Evolutionary conservation across 1,140 invertebrate species (phyloP).

Genomic region (Theocolax elegans): DNA sequence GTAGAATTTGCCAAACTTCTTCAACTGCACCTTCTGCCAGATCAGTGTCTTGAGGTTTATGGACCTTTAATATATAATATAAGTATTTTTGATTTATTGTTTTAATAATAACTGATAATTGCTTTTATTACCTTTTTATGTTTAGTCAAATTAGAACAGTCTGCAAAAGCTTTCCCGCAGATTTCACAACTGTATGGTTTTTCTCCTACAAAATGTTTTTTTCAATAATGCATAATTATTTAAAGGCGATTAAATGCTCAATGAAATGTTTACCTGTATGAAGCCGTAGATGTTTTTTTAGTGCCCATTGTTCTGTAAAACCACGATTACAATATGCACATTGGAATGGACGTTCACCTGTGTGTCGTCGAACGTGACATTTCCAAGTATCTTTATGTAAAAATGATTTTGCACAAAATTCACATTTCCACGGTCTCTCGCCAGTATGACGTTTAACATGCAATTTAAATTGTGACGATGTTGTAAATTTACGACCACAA

Average conservation of each 20-base stretch:
- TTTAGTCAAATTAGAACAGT: constrained; percentile 75
- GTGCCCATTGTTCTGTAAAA: constrained; percentile 76
- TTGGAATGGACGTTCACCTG: constrained; percentile 73
- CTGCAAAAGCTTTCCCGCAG: constrained; percentile 81
- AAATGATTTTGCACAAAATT: constrained; percentile 73
- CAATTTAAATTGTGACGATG: constrained; percentile 74
- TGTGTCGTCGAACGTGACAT: constrained; percentile 73
- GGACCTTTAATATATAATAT: constrained; percentile 16
- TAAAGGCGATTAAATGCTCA: too few relatives aligned
- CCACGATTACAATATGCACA: constrained; percentile 72
- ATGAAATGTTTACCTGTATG: constrained; percentile 70
- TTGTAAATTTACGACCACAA: constrained; percentile 79
- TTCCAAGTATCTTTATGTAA: constrained; percentile 75
- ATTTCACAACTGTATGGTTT: constrained; percentile 81
- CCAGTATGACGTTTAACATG: constrained; percentile 74
- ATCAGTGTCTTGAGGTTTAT: constrained; percentile 29
- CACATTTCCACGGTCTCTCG: constrained; percentile 73
- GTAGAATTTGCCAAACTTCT: constrained; percentile 59
- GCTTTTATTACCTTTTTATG: constrained; percentile 71
- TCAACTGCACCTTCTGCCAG: constrained; percentile 42
- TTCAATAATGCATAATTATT: too few relatives aligned
- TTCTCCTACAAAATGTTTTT: constrained; percentile 69
- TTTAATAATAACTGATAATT: neutral
- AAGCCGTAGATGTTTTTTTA: constrained; percentile 75
- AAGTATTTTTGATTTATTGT: neutral